These are phyloP conservation scores for Falco berigora DNA, from an alignment of 2,797 vertebrate genomes.

Conservation along the genomic window DNA sequence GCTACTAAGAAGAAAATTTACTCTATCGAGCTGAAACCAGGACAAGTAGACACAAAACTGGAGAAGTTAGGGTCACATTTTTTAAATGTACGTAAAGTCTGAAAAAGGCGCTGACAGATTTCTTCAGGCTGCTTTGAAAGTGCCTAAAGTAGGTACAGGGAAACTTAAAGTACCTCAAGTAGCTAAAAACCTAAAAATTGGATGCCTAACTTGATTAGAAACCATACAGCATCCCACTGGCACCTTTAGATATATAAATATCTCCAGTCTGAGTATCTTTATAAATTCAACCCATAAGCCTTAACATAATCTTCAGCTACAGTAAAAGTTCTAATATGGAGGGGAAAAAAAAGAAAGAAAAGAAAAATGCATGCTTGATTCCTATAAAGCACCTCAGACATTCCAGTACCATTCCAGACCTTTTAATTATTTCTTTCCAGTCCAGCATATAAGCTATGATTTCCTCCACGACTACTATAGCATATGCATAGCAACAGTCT, in stretches of 20 bases:
- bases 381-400: background rate
- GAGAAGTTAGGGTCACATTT: background rate
- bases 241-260: background rate
- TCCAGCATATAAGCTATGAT: background rate
- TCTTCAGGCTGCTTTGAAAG: background rate
- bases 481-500: background rate
- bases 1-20: too few species aligned
- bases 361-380: background rate
- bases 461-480: background rate
- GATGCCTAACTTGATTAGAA: background rate
- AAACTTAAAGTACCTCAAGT: background rate
- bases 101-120: background rate
- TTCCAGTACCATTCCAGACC: background rate
- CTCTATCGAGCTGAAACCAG: too few species aligned
- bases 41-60: background rate
- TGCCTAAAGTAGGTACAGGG: background rate
- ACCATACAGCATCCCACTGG: background rate
- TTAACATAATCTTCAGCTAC: background rate
- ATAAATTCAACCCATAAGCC: background rate
- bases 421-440: background rate
- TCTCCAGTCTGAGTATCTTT: background rate
- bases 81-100: background rate
- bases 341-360: too few species aligned
- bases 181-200: background rate
- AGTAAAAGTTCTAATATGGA: background rate